phyloP scores from a whole-genome alignment of 2,113 vertebrate species.

The Poicephalus meyeri region DNA sequence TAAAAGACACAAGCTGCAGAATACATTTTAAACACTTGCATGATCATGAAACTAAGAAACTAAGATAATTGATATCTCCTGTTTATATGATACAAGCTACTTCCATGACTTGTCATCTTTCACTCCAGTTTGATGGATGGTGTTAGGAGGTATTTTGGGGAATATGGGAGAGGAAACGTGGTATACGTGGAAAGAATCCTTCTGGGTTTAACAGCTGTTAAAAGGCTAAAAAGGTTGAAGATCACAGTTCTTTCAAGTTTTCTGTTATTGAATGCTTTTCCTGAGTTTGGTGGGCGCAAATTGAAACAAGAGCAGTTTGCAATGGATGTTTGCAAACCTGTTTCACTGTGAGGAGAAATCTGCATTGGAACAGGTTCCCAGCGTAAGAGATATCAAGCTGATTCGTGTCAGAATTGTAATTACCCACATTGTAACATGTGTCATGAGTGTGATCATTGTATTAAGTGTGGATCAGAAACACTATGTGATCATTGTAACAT shows the following conservation, averaged over 20 bases:
- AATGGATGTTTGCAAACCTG: background rate
- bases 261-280: background rate
- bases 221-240: background rate
- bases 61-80: background rate
- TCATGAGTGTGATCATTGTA: too few species aligned
- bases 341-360: background rate
- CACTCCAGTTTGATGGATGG: background rate
- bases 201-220: background rate
- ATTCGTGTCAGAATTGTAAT: too few species aligned
- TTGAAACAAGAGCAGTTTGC: background rate
- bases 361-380: background rate
- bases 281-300: background rate
- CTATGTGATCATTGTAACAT: too few species aligned
- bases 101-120: background rate
- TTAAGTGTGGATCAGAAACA: too few species aligned
- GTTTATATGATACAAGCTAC: background rate
- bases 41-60: background rate
- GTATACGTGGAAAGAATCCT: accelerated
- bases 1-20: background rate
- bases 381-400: too few species aligned
- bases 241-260: background rate
- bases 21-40: background rate
- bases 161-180: background rate
- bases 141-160: background rate
- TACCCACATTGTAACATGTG: too few species aligned